A percentile compares a stretch with the other conserved stretches of the same genome.
phyloP scores from a whole-genome alignment of 2,113 vertebrate genomes.

The Acrocephalus arundinaceus region DNA sequence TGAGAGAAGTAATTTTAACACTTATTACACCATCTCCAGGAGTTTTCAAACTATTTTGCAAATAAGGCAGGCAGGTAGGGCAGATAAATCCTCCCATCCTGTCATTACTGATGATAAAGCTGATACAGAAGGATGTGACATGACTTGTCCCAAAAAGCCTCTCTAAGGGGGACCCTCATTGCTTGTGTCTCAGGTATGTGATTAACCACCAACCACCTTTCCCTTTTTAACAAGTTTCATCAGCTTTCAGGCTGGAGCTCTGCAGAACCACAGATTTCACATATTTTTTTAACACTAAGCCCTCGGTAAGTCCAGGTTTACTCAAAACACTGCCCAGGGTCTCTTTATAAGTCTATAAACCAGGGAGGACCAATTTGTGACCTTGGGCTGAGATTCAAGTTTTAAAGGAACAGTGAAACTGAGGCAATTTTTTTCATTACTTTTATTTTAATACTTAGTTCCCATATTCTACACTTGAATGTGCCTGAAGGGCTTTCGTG shows the following conservation, averaged over 20 bases:
- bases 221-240: background rate
- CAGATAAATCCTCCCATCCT: background rate
- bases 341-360: constrained; percentile 19
- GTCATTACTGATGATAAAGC: constrained; percentile 19
- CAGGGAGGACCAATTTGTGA: background rate
- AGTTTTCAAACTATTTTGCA: background rate
- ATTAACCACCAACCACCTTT: background rate
- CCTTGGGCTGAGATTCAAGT: background rate
- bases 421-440: background rate
- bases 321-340: background rate
- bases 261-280: background rate
- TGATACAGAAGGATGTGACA: constrained; percentile 12
- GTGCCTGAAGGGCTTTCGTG: background rate
- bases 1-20: background rate
- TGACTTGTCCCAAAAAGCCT: background rate
- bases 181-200: background rate
- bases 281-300: background rate
- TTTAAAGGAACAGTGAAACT: background rate
- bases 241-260: background rate
- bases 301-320: background rate
- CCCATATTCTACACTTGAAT: background rate
- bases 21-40: background rate
- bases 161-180: background rate
- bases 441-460: background rate
- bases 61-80: background rate